Evolutionary conservation across 1,140 invertebrate genomes (phyloP).

Genomic region (Triops cancriformis): DNA sequence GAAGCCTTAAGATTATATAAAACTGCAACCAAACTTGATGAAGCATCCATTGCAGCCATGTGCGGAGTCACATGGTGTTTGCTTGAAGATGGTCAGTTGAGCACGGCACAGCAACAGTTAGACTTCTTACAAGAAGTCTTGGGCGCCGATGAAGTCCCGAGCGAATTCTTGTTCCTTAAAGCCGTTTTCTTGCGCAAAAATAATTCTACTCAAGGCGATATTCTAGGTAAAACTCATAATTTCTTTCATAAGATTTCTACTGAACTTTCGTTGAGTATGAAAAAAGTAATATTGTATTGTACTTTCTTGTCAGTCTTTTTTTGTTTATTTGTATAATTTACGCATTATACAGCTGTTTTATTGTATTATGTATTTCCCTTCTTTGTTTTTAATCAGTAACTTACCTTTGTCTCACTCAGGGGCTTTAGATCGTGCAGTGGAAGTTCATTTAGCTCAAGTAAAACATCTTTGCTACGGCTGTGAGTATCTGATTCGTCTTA

Average conservation of each 20-base stretch:
- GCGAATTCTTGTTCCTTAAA: slow-evolving; percentile 55
- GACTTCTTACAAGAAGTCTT: slow-evolving; percentile 77
- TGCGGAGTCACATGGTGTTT: slow-evolving; percentile 74
- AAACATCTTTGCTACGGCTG: slow-evolving; percentile 59
- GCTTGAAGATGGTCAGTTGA: slow-evolving; percentile 47
- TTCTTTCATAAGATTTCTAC: too few species aligned
- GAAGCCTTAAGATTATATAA: slow-evolving; percentile 72
- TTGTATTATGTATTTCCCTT: too few species aligned
- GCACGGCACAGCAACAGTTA: slow-evolving; percentile 71
- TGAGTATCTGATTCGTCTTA: slow-evolving; percentile 62
- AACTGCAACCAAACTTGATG: slow-evolving; percentile 70
- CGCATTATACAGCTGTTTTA: too few species aligned
- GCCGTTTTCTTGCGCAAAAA: slow-evolving; percentile 55
- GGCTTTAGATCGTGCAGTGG: slow-evolving; percentile 60
- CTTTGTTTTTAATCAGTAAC: background rate
- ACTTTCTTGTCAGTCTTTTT: too few species aligned
- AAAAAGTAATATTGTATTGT: too few species aligned
- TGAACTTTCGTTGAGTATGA: slow-evolving; percentile 29
- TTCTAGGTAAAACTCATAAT: slow-evolving; percentile 29
- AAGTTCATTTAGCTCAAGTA: slow-evolving; percentile 54
- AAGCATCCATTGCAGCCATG: slow-evolving; percentile 66
- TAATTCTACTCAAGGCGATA: slow-evolving; percentile 41
- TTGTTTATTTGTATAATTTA: too few species aligned
- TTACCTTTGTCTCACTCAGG: slow-evolving; percentile 39
- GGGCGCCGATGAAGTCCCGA: slow-evolving; percentile 45